Base-by-base conservation (phyloP, 1,140 invertebrate genomes). In the Teleopsis dalmanni region DNA sequence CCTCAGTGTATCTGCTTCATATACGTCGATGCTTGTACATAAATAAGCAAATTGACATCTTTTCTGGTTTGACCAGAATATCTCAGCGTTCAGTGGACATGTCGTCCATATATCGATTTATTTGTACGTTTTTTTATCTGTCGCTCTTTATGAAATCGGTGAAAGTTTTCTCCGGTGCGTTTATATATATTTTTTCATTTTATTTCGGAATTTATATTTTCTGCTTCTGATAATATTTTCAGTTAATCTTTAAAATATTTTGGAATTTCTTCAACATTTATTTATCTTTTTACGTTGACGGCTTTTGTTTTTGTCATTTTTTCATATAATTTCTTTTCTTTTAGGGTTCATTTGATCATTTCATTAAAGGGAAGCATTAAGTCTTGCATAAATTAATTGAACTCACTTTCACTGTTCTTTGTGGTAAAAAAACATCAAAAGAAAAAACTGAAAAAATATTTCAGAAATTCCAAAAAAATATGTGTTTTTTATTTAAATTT, bases 61-160 rank as follows among this genome's bases (percentile, higher is more conserved):
- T n/a, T n/a, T n/a, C n/a, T n/a, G n/a, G n/a, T 23, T 43, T 43
- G 18, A 10, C 41, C 41, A 43, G 26, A 27, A 29, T 31, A 27
- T 11, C 23, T 11, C 19, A 2, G n/a, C 13, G n/a, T n/a, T n/a
- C n/a, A n/a, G n/a, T n/a, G n/a, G n/a, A n/a, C n/a, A n/a, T n/a
- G 41, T 11, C 9, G 40, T 18, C 31, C 41, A 13, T 23, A 23
- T 23, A 40, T 40, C 19, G 41, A 43, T 31, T 42, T 43, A 43
- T 43, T 26, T 25, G 22, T 26, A 16, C 21, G 14, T 5, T 31
- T 43, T 29, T 14, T 14, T 31, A 21, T 43, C 31, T 43, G 27
- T 29, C 27, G 41, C 26, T 43, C 31, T 43, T 31, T 31, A 43
- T 29, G 41, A 43, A 43, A 43, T 43, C 41, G 41, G 41, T 43